Evolutionary conservation across 2,113 vertebrate genomes (phyloP), one percentile per base, ranked within the genome.

Genomic region (Danionella cerebrum): DNA sequence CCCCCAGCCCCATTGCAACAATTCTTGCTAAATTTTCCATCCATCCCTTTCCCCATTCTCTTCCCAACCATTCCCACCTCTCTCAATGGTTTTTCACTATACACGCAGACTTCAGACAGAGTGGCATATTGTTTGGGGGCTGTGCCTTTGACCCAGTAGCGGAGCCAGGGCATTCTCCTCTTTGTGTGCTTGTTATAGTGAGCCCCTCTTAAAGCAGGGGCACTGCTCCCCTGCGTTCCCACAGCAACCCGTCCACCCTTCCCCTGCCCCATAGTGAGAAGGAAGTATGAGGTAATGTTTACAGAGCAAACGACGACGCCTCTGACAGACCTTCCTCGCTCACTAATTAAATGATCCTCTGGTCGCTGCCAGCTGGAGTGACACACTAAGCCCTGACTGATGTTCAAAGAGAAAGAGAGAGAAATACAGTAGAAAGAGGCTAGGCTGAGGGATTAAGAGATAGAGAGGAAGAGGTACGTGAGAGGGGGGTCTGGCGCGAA

Each of bases 121-220:
- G 71, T 72, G 1, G 73, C 57, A 83, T 76, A 88, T 89, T 90
- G 88, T 91, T 74, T 71, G 62, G 74, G 78, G 85, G 84, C 84
- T 84, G 86, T 80, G 82, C 82, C 82, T 80, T 83, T 88, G 90
- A 88, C 89, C 90, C 83, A 76, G 75, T 79, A 82, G 80, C 74
- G 76, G 82, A 87, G 84, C 83, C 83, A 79, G 84, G 77, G 62
- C 84, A 85, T 85, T 86, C 84, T 85, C 63, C 82, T 81, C 78
- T 80, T 87, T 90, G 89, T 89, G 83, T 85, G 84, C 88, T 90
- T 84, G 84, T 89, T 88, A 89, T 85, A 73, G 80, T 78, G 62
- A 72, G 77, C 80, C 78, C 82, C 68, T 70, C 65, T 70, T 67
- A 70, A 82, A 83, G 85, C 85, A 84, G 67, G 79, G 76, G 84